Percentiles rank a stretch among this genome's conserved stretches.
phyloP scores from a whole-genome alignment of 2,888 invertebrate species.

The Ophion ventricosus region DNA sequence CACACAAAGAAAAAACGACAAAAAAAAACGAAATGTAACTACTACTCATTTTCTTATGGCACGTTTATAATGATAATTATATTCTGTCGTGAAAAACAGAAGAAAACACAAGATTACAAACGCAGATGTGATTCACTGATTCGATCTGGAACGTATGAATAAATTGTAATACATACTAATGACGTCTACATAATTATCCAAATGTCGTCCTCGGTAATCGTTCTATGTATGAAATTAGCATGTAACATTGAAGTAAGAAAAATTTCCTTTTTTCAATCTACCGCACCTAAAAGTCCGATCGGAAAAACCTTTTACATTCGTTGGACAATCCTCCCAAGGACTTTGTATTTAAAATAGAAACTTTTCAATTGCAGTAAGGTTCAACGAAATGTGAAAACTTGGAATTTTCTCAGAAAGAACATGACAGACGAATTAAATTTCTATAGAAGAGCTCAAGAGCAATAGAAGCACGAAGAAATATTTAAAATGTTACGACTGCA shows the following conservation, averaged over 20 bases:
- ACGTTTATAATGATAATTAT: constrained; percentile 80
- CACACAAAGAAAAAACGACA: constrained; percentile 51
- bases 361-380: background rate
- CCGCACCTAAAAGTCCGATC: background rate
- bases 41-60: constrained; percentile 82
- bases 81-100: constrained; percentile 60
- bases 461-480: background rate
- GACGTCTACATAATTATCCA: constrained; percentile 51
- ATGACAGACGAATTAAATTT: background rate
- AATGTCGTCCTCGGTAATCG: background rate
- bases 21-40: constrained; percentile 73
- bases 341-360: background rate
- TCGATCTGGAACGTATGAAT: constrained; percentile 78
- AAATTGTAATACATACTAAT: constrained; percentile 78
- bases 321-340: background rate
- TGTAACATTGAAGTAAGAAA: no score
- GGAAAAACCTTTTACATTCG: background rate
- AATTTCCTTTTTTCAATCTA: no score
- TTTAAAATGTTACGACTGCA: no score
- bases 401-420: background rate
- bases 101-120: constrained; percentile 73
- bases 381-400: background rate
- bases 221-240: background rate
- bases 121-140: constrained; percentile 71
- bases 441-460: no score